Conservation (phyloP, 2,113 vertebrate species). For the Oncorhynchus tshawytscha region DNA sequence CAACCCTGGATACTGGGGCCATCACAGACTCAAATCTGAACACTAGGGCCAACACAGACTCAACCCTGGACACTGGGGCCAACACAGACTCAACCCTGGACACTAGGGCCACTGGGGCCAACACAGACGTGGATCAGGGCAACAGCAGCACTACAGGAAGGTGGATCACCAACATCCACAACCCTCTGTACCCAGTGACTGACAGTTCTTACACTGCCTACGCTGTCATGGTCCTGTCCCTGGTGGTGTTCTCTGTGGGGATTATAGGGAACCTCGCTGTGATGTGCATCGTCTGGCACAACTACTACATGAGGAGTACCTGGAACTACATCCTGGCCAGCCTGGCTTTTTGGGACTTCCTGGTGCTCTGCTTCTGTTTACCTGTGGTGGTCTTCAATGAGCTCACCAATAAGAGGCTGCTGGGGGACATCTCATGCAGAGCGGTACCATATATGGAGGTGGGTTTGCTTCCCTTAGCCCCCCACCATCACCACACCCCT, state of each 20-base stretch:
- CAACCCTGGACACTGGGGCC: not conserved
- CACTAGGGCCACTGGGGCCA: not conserved
- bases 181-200: conserved; percentile 84
- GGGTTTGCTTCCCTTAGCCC: conserved; percentile 53
- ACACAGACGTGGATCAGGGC: not conserved
- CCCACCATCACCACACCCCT: too few relatives aligned
- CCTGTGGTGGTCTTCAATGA: conserved; percentile 90
- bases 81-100: conserved; percentile 26
- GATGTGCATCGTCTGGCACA: conserved; percentile 97
- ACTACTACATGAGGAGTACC: conserved; percentile 92
- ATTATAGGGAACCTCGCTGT: conserved; percentile 91
- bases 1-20: not conserved
- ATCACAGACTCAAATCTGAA: fast-evolving
- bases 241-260: conserved; percentile 86
- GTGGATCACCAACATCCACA: conserved; percentile 70
- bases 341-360: conserved; percentile 95
- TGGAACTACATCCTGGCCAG: conserved; percentile 97
- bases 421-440: conserved; percentile 87
- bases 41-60: fast-evolving
- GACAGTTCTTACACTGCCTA: conserved; percentile 86
- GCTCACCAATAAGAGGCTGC: conserved; percentile 87
- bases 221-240: conserved; percentile 81
- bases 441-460: conserved; percentile 97
- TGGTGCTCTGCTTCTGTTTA: conserved; percentile 92
- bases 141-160: conserved; percentile 13